phyloP scores from a whole-genome alignment of 23 tunicate species.

The Styela clava region DNA sequence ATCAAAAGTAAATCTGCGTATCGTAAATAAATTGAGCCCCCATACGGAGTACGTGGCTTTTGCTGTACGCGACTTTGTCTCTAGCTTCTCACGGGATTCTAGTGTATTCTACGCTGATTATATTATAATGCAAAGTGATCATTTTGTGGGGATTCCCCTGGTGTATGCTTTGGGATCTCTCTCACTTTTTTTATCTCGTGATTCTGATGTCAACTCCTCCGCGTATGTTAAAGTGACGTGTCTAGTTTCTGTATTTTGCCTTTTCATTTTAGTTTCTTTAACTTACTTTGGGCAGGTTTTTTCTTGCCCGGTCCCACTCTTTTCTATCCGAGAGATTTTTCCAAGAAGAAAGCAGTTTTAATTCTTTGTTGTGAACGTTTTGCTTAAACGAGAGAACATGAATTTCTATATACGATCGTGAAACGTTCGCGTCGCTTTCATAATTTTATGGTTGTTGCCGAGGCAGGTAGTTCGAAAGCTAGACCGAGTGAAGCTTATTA shows the following conservation, averaged over 20 bases:
- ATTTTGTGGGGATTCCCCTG: constrained; percentile 26
- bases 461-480: too few relatives aligned
- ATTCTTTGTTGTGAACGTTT: not conserved
- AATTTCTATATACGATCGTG: not conserved
- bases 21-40: too few relatives aligned
- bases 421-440: not conserved
- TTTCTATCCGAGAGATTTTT: not conserved
- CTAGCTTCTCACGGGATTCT: too few relatives aligned
- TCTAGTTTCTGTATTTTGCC: not conserved
- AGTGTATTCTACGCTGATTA: too few relatives aligned
- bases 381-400: not conserved
- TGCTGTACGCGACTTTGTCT: too few relatives aligned
- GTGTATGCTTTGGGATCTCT: not conserved
- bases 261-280: too few relatives aligned
- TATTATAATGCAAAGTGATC: too few relatives aligned
- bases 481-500: too few relatives aligned
- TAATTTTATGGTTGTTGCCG: too few relatives aligned
- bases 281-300: constrained; percentile 5
- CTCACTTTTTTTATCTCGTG: constrained; percentile 4
- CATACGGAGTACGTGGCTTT: too few relatives aligned
- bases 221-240: constrained; percentile 10
- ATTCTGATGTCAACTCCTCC: constrained; percentile 30
- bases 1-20: too few relatives aligned
- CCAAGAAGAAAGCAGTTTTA: not conserved
- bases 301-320: constrained; percentile 20